Evolutionary conservation across 2,113 vertebrate genomes (phyloP), one percentile per base, ranked within the genome.

Genomic region (Gopherus evgoodei): DNA sequence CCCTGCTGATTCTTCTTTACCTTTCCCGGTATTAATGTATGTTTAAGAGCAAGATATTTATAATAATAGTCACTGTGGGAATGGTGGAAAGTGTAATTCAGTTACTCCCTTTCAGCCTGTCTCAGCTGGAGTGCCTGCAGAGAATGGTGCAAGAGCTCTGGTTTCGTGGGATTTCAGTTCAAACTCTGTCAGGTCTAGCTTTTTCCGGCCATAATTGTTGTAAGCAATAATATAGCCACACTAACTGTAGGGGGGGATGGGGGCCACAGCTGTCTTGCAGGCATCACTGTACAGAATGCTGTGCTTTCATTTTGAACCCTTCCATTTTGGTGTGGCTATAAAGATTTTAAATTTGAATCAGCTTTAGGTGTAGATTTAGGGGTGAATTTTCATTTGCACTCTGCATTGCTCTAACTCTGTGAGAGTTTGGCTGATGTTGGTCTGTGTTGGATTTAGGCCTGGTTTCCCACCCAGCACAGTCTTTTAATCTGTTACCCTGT

Each of bases 351-450:
- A 50, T 52, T 81, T 50, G 44, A 81, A 52, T 5, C 49, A 50
- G 38, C 24, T 38, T 13, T 52, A 35, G 17, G 44, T 50, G 3
- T 76, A 44, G 35, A 42, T 75, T 75, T 75, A 25, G 42, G 22
- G 42, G 21, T 3, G 5, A n/a, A 72, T 38, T 72, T 38, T 72
- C 35, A 72, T 22, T 72, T 38, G 69, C 21, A 10, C 69, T 72
- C 35, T 42, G 9, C 69, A 72, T 72, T n/a, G 17, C 8, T 72
- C 19, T 72, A 72, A 72, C 5, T 72, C 35, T 72, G 4, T 19
- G n/a, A 72, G n/a, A 9, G n/a, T 72, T 72, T 72, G 72, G 38
- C 59, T 0, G 0, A 0, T 16, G 11, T 81, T n/a, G 53, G 31
- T 44, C 31, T 27, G 42, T 54, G 21, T 59, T 87, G 38, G 8